These are phyloP conservation scores for Melipona quadrifasciata DNA, from an alignment of 1,140 invertebrate genomes.

Conservation along the genomic window DNA sequence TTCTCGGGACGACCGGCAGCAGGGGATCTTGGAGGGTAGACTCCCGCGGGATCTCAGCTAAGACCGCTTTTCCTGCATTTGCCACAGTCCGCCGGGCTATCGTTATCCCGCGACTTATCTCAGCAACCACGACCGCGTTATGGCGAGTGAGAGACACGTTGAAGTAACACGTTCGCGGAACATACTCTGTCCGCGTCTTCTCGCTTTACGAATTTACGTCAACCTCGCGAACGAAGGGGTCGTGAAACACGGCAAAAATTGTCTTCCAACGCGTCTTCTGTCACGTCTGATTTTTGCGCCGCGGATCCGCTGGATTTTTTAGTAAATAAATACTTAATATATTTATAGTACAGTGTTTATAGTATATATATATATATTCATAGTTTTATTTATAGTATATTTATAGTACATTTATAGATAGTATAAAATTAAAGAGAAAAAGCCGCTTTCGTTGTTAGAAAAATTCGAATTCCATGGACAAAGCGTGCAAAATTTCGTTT, in stretches of 20 bases:
- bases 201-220: conserved; percentile 6
- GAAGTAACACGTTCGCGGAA: conserved; percentile 1
- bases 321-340: too few relatives aligned
- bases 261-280: background rate
- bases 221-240: background rate
- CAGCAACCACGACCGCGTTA: conserved; percentile 13
- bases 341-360: too few relatives aligned
- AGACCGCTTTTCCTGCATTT: conserved; percentile 24
- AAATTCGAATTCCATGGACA: too few relatives aligned
- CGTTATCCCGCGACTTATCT: conserved; percentile 21
- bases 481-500: too few relatives aligned
- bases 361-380: too few relatives aligned
- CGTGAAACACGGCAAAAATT: background rate
- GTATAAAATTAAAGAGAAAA: too few relatives aligned
- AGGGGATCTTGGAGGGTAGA: background rate
- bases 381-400: too few relatives aligned
- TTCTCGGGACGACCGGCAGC: background rate
- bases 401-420: too few relatives aligned
- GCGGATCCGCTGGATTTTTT: too few relatives aligned
- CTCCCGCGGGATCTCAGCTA: conserved; percentile 29
- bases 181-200: background rate
- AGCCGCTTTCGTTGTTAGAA: too few relatives aligned
- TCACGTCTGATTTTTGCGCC: too few relatives aligned
- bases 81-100: background rate
- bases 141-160: conserved; percentile 6